phyloP scores from a whole-genome alignment of 2,113 vertebrate genomes.

The Paracanthobrama guichenoti region DNA sequence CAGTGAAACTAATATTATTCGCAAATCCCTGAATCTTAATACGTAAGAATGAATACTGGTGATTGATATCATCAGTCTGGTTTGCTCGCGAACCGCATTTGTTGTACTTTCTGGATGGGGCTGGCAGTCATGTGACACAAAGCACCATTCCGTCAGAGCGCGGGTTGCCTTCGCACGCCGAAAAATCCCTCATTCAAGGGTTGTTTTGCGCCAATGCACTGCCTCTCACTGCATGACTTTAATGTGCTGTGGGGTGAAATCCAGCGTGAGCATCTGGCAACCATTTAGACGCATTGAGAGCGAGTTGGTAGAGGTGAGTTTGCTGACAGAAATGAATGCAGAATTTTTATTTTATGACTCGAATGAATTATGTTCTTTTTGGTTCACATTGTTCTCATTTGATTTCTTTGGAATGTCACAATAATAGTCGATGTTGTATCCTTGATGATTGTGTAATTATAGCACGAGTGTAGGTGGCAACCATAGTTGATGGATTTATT shows the following conservation, averaged over 20 bases:
- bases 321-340: slow-evolving; percentile 36
- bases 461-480: slow-evolving; percentile 42
- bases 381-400: background rate
- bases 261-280: slow-evolving; percentile 44
- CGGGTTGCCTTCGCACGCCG: slow-evolving; percentile 49
- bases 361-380: background rate
- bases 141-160: slow-evolving; percentile 51
- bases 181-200: background rate
- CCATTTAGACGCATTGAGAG: slow-evolving; percentile 56
- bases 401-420: background rate
- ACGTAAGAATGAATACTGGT: background rate
- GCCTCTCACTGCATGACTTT: background rate
- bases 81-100: slow-evolving; percentile 31
- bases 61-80: background rate
- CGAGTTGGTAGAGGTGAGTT: slow-evolving; percentile 60
- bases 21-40: background rate
- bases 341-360: background rate
- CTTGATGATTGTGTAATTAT: slow-evolving; percentile 7
- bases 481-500: slow-evolving; percentile 40
- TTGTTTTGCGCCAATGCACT: slow-evolving; percentile 13
- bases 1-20: background rate
- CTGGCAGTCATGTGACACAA: slow-evolving; percentile 51
- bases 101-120: slow-evolving; percentile 49
- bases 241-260: background rate
- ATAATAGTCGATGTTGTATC: background rate